phyloP scores from a whole-genome alignment of 2,888 invertebrate genomes.

The Arenicola marina region DNA sequence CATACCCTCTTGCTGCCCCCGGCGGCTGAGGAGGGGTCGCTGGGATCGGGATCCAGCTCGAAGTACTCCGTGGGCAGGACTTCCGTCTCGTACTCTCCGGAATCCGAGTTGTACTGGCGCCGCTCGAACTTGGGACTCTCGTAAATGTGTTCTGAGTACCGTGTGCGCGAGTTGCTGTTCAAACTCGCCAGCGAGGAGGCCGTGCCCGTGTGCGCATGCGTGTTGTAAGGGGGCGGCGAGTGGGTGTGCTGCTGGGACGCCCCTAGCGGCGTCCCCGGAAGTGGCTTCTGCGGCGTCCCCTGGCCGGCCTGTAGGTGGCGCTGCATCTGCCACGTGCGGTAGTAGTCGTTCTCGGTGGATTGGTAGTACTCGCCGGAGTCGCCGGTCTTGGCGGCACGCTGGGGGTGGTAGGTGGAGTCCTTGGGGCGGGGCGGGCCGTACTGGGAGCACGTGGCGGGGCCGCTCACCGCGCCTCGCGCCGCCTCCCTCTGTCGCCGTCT shows the following conservation, averaged over 20 bases:
- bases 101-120: constrained; percentile 11
- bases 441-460: background rate
- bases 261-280: background rate
- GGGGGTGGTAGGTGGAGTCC: background rate
- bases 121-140: constrained; percentile 37
- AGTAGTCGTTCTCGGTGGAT: constrained; percentile 34
- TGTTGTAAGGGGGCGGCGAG: background rate
- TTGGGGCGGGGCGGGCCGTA: background rate
- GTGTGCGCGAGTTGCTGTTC: background rate
- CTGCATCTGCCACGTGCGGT: constrained; percentile 37
- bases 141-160: constrained; percentile 32
- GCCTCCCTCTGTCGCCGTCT: background rate
- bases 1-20: too few species aligned
- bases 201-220: background rate
- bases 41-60: constrained; percentile 29
- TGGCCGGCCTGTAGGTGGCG: too few species aligned
- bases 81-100: background rate
- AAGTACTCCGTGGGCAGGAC: constrained; percentile 15
- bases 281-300: background rate
- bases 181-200: background rate
- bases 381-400: background rate
- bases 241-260: too few species aligned
- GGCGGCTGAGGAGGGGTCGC: too few species aligned
- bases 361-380: background rate
- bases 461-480: background rate